Evolutionary conservation across 2,113 vertebrate species (phyloP).

Genomic region (Tauraco erythrolophus): DNA sequence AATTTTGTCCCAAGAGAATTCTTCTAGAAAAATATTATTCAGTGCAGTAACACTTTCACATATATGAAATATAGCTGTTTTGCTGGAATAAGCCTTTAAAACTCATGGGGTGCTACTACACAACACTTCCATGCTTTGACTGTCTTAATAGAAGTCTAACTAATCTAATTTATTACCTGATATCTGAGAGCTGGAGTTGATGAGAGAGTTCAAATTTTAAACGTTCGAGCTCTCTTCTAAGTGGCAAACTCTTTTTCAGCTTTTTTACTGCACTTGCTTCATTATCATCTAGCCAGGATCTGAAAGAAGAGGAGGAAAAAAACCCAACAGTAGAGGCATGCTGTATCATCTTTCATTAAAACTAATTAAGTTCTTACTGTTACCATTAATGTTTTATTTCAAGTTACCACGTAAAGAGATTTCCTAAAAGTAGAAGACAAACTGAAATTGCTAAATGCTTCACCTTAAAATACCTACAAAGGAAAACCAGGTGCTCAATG

Average conservation of each 20-base stretch:
- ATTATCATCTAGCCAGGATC: slow-evolving; percentile 90
- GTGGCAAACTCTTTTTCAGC: slow-evolving; percentile 86
- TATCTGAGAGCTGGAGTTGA: slow-evolving; percentile 85
- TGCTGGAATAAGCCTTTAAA: background rate
- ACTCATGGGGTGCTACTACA: background rate
- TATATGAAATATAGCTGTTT: background rate
- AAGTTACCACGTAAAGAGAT: background rate
- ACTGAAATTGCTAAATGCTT: background rate
- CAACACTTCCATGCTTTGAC: background rate
- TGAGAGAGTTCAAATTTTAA: slow-evolving; percentile 86
- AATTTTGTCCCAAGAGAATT: background rate
- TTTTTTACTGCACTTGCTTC: slow-evolving; percentile 83
- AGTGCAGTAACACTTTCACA: background rate
- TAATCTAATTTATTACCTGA: slow-evolving; percentile 81
- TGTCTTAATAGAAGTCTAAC: background rate
- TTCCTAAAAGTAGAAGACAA: background rate
- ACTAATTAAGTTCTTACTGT: background rate
- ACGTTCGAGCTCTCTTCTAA: slow-evolving; percentile 85
- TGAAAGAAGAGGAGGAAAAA: slow-evolving; percentile 57
- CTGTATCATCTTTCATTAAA: background rate
- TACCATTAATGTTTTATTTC: background rate
- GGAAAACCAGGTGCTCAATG: background rate
- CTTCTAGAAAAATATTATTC: background rate
- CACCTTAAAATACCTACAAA: background rate
- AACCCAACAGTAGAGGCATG: background rate